phyloP scores from a whole-genome alignment of 2,113 vertebrate species.

The Nothoprocta perdicaria region DNA sequence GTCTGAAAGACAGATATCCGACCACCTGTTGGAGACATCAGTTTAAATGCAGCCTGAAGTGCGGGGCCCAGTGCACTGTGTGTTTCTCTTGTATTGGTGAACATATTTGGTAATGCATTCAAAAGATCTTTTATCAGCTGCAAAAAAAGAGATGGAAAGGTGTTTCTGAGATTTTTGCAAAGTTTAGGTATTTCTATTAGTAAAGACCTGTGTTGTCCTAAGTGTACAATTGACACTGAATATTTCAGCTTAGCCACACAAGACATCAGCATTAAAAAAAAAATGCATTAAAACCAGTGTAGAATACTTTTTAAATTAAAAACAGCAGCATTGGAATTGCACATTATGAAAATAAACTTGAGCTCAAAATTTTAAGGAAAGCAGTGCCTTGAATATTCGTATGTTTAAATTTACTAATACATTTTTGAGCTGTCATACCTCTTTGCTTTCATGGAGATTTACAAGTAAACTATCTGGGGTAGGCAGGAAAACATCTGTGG shows the following conservation, averaged over 20 bases:
- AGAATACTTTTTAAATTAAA: not conserved
- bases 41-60: conserved; percentile 93
- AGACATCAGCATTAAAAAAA: not conserved
- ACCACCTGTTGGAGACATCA: conserved; percentile 95
- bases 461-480: conserved; percentile 95
- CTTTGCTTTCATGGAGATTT: conserved; percentile 93
- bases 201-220: not conserved
- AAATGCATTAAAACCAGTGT: not conserved
- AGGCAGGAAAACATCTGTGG: conserved; percentile 92
- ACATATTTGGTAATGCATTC: conserved; percentile 89
- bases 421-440: conserved; percentile 79
- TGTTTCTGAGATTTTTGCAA: not conserved
- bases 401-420: not conserved
- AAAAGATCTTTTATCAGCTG: conserved; percentile 94
- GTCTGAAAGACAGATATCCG: conserved; percentile 95
- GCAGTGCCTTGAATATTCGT: not conserved
- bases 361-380: not conserved
- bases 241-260: not conserved
- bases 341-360: not conserved
- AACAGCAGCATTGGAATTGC: not conserved
- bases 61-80: conserved; percentile 94
- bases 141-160: conserved; percentile 59
- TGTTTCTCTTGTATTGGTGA: conserved; percentile 90
- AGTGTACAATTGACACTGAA: not conserved
- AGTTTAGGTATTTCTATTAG: not conserved